These are phyloP conservation scores for Drosophila repletoides DNA, from an alignment of 1,140 invertebrate species.

Conservation along the genomic window DNA sequence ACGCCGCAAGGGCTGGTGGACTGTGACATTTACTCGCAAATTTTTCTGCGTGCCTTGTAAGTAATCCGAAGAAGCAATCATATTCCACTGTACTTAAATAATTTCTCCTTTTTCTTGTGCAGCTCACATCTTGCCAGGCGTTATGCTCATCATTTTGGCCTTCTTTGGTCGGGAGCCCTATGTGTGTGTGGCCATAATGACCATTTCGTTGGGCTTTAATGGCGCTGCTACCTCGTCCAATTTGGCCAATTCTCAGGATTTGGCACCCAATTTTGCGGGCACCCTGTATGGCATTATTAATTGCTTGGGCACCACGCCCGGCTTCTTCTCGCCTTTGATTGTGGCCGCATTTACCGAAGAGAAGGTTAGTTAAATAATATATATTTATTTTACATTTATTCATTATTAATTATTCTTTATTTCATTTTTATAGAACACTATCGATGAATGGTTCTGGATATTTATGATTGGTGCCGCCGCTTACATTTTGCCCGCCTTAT, in stretches of 20 bases:
- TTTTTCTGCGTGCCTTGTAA: conserved; percentile 88
- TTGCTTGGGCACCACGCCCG: conserved; percentile 88
- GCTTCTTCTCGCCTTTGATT: conserved; percentile 88
- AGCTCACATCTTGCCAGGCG: conserved; percentile 89
- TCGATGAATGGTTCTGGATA: conserved; percentile 89
- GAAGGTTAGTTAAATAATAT: conserved; percentile 83
- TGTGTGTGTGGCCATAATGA: conserved; percentile 86
- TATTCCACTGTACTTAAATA: background rate
- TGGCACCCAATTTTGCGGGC: conserved; percentile 89
- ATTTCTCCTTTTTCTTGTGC: conserved; percentile 27
- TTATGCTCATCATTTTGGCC: conserved; percentile 86
- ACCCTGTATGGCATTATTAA: conserved; percentile 90
- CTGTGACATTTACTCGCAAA: conserved; percentile 87
- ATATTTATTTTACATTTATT: background rate
- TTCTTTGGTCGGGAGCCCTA: conserved; percentile 87
- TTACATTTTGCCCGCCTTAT: conserved; percentile 87
- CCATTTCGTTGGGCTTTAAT: conserved; percentile 90
- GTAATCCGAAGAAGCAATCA: conserved; percentile 45
- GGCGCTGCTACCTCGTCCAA: conserved; percentile 92
- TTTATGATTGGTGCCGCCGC: conserved; percentile 89
- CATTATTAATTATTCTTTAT: background rate
- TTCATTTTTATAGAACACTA: conserved; percentile 85
- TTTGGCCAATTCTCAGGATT: conserved; percentile 90
- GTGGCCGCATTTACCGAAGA: conserved; percentile 87
- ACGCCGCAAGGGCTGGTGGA: conserved; percentile 84